Evolutionary conservation across 2,888 invertebrate species (phyloP).

Genomic region (Sinotaia quadrata): DNA sequence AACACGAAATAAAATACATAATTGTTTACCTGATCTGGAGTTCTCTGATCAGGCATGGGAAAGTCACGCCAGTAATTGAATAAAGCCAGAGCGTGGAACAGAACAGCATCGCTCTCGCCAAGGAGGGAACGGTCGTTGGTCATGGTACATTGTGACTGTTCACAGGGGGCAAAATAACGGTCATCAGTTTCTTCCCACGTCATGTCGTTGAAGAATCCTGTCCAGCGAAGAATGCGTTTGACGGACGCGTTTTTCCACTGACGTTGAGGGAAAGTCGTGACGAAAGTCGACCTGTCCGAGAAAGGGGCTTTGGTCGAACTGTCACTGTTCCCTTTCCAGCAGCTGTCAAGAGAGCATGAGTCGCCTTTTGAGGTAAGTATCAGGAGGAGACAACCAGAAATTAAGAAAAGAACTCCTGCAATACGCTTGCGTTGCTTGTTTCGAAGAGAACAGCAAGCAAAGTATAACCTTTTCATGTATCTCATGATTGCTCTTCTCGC

Average conservation of each 20-base stretch:
- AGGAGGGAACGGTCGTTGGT: constrained; percentile 44
- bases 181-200: constrained; percentile 43
- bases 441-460: neutral
- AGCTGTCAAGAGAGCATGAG: constrained; percentile 20
- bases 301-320: neutral
- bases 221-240: constrained; percentile 41
- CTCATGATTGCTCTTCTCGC: no score
- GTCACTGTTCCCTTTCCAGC: constrained; percentile 10
- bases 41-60: constrained; percentile 41
- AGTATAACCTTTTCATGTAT: no score
- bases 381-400: constrained; percentile 12
- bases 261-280: constrained; percentile 14
- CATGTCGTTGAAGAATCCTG: constrained; percentile 37
- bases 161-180: constrained; percentile 35
- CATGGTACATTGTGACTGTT: constrained; percentile 36
- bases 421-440: constrained; percentile 12
- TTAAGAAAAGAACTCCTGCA: neutral
- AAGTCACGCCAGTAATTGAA: constrained; percentile 43
- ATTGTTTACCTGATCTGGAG: constrained; percentile 45
- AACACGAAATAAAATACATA: no score
- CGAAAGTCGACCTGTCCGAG: constrained; percentile 8
- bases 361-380: constrained; percentile 15
- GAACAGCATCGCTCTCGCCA: constrained; percentile 47
- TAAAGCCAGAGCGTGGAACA: constrained; percentile 47
- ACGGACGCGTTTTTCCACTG: constrained; percentile 24